Evolutionary conservation across 1,140 invertebrate species (phyloP).

Genomic region (Colletes latitarsis): DNA sequence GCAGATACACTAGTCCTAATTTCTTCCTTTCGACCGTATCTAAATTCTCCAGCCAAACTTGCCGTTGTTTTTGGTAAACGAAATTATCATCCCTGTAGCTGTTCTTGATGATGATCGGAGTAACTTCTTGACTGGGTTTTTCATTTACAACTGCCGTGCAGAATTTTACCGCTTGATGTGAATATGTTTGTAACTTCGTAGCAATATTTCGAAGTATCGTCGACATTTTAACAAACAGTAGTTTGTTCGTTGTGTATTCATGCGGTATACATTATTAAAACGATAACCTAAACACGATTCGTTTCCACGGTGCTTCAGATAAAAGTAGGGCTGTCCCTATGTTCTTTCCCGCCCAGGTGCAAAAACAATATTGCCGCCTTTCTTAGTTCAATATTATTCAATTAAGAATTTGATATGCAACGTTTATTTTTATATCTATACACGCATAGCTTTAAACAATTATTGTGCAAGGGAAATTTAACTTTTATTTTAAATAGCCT

Average conservation of each 20-base stretch:
- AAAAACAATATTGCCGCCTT: too few species aligned
- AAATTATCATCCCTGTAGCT: constrained; percentile 54
- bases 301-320: too few species aligned
- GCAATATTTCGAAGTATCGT: constrained; percentile 7
- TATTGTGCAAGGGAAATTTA: too few species aligned
- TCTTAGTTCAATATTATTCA: too few species aligned
- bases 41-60: constrained; percentile 96
- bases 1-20: constrained; percentile 91
- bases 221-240: constrained; percentile 8
- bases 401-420: too few species aligned
- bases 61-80: constrained; percentile 84
- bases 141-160: constrained; percentile 51
- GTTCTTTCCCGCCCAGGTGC: too few species aligned
- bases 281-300: background rate
- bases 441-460: too few species aligned
- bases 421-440: too few species aligned
- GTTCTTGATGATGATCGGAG: constrained; percentile 66
- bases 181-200: background rate
- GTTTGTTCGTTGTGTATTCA: background rate
- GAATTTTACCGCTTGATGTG: constrained; percentile 53
- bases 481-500: too few species aligned
- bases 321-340: too few species aligned
- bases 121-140: constrained; percentile 5
- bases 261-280: background rate
- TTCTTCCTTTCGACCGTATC: constrained; percentile 90